A percentile compares a stretch with the other conserved stretches of the same genome.
Evolutionary conservation across 2,888 invertebrate species (phyloP).

Genomic region (Eilema depressum): DNA sequence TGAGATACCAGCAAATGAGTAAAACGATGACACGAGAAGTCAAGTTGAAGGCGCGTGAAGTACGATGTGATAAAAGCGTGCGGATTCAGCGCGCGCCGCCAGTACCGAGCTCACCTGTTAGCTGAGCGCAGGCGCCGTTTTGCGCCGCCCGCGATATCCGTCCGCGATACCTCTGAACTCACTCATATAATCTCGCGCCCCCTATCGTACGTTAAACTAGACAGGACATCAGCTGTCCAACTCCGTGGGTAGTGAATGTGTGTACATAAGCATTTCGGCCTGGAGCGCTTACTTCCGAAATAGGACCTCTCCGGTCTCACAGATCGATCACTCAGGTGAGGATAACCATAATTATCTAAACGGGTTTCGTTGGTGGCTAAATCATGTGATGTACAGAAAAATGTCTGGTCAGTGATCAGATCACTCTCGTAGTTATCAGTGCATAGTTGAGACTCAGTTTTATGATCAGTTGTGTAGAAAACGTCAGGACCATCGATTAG

Average conservation of each 20-base stretch:
- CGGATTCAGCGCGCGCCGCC: conserved; percentile 75
- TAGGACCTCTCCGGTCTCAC: conserved; percentile 55
- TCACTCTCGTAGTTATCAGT: conserved; percentile 17
- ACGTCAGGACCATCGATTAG: conserved; percentile 10
- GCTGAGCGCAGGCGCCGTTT: conserved; percentile 71
- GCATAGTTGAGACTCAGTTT: conserved; percentile 4
- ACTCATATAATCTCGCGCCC: conserved; percentile 63
- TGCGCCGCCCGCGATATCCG: conserved; percentile 55
- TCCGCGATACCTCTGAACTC: conserved; percentile 43
- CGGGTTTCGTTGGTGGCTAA: conserved; percentile 51
- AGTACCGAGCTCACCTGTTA: conserved; percentile 76
- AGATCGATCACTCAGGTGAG: conserved; percentile 71
- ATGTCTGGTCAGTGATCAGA: conserved; percentile 36
- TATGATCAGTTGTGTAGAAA: conserved; percentile 5
- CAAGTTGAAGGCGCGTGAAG: conserved; percentile 81
- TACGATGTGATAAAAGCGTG: conserved; percentile 83
- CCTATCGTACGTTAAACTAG: conserved; percentile 50
- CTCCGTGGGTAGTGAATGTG: conserved; percentile 74
- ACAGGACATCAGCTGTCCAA: conserved; percentile 64
- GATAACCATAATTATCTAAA: conserved; percentile 48
- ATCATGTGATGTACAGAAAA: conserved; percentile 71
- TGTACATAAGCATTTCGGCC: conserved; percentile 53
- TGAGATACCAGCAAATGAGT: conserved; percentile 31
- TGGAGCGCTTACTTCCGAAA: conserved; percentile 61
- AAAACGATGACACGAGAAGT: conserved; percentile 64